Evolutionary conservation across 2,888 invertebrate genomes (phyloP).

Genomic region (Lydus trimaculatus): DNA sequence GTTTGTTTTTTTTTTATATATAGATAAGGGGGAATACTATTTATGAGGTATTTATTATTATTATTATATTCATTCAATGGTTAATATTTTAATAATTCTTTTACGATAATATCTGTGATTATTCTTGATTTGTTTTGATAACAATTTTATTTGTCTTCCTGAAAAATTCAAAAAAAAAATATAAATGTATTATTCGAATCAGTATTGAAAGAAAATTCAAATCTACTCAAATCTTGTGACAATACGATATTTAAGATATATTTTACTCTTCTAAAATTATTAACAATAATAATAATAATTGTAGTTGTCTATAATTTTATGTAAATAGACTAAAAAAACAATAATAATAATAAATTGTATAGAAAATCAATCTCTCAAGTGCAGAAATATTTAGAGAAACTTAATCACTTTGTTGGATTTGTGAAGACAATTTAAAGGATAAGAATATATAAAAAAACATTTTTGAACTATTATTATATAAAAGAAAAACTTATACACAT

Average conservation of each 20-base stretch:
- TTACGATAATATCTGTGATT: conserved; percentile 23
- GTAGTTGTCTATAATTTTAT: conserved; percentile 14
- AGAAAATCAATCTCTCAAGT: conserved; percentile 8
- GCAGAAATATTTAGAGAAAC: conserved; percentile 10
- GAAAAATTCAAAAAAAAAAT: not conserved
- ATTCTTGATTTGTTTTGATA: conserved; percentile 18
- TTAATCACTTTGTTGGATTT: conserved; percentile 11
- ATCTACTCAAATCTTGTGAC: conserved; percentile 59
- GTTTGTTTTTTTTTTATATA: not conserved
- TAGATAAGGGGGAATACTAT: not conserved
- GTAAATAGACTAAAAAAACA: not conserved
- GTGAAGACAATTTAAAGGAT: conserved; percentile 9
- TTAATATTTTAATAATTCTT: conserved; percentile 10
- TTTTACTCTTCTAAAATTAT: conserved; percentile 18
- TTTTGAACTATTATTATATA: not conserved
- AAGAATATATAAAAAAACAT: not conserved
- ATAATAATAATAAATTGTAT: conserved; percentile 10
- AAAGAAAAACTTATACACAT: conserved; percentile 32
- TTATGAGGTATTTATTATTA: conserved; percentile 32
- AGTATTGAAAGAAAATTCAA: conserved; percentile 38
- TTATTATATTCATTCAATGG: conserved; percentile 12
- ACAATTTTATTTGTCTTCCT: conserved; percentile 11
- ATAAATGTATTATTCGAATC: conserved; percentile 26
- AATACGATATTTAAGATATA: conserved; percentile 54
- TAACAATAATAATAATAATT: conserved; percentile 8